phyloP scores from a whole-genome alignment of 2,797 vertebrate genomes.

The Oreonectes daqikongensis region DNA sequence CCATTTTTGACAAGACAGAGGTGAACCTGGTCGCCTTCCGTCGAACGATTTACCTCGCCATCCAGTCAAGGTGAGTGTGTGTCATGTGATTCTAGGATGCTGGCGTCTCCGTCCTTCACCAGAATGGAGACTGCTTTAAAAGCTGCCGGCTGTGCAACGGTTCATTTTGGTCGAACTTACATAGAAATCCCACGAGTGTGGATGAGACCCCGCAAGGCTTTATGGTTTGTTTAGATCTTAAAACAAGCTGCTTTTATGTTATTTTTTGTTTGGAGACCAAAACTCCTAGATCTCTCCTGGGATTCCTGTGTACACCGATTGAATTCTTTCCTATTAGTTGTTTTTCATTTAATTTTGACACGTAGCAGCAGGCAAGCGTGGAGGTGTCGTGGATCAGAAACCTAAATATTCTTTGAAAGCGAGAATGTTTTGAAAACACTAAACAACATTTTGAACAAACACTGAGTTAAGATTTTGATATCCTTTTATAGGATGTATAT shows the following conservation, averaged over 20 bases:
- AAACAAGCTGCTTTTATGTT: background rate
- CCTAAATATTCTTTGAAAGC: background rate
- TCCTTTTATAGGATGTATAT: background rate
- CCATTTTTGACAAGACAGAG: slow-evolving; percentile 95
- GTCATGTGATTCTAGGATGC: background rate
- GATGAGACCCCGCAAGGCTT: background rate
- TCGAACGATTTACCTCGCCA: slow-evolving; percentile 96
- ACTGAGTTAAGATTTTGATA: background rate
- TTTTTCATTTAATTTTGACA: slow-evolving; percentile 18
- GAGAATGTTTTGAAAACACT: background rate
- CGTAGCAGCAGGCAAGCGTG: background rate
- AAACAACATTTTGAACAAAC: background rate
- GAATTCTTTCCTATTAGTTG: slow-evolving; percentile 27
- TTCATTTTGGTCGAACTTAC: slow-evolving; percentile 20
- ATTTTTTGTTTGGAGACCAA: slow-evolving; percentile 15
- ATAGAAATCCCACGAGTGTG: slow-evolving; percentile 21
- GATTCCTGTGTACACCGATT: slow-evolving; percentile 8
- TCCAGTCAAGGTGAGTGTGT: slow-evolving; percentile 90
- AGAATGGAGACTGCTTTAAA: slow-evolving; percentile 23
- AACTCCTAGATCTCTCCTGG: background rate
- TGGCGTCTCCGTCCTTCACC: slow-evolving; percentile 4
- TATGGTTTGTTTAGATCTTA: background rate
- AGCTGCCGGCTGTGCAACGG: slow-evolving; percentile 8
- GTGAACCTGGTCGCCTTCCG: slow-evolving; percentile 96
- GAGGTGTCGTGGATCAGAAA: slow-evolving; percentile 1